Percentiles rank a stretch among this genome's conserved stretches.
Evolutionary conservation across 2,797 vertebrate species (phyloP).

Genomic region (Alectoris magna): DNA sequence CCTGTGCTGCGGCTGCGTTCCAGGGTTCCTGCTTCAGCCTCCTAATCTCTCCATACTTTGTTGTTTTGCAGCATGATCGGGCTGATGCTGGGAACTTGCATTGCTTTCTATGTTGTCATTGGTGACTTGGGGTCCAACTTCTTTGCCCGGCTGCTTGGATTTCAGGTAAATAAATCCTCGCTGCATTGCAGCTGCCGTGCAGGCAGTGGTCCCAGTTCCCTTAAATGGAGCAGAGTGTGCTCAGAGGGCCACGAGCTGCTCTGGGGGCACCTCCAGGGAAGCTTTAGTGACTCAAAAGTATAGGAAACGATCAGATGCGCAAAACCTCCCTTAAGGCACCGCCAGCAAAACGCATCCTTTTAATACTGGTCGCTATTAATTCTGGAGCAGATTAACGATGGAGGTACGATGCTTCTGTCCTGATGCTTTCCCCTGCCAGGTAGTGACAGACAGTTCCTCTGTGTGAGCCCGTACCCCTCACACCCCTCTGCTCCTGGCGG

Average conservation of each 20-base stretch:
- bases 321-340: background rate
- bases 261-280: background rate
- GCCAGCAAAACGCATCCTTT: conserved; percentile 37
- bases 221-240: fast-evolving
- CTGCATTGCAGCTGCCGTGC: background rate
- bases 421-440: background rate
- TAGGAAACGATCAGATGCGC: background rate
- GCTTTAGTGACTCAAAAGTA: background rate
- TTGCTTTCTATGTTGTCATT: conserved; percentile 98
- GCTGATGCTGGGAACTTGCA: conserved; percentile 98
- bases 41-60: background rate
- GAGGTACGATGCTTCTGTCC: conserved; percentile 3
- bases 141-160: conserved; percentile 90
- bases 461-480: background rate
- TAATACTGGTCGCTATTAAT: background rate
- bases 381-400: conserved; percentile 12
- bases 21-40: background rate
- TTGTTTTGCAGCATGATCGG: conserved; percentile 90
- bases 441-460: background rate
- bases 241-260: fast-evolving
- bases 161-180: conserved; percentile 84
- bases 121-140: conserved; percentile 96
- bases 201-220: background rate
- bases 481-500: conserved; percentile 3
- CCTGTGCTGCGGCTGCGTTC: background rate